Conservation (phyloP, 1,140 invertebrate genomes). For the Drosophila ogumai region DNA sequence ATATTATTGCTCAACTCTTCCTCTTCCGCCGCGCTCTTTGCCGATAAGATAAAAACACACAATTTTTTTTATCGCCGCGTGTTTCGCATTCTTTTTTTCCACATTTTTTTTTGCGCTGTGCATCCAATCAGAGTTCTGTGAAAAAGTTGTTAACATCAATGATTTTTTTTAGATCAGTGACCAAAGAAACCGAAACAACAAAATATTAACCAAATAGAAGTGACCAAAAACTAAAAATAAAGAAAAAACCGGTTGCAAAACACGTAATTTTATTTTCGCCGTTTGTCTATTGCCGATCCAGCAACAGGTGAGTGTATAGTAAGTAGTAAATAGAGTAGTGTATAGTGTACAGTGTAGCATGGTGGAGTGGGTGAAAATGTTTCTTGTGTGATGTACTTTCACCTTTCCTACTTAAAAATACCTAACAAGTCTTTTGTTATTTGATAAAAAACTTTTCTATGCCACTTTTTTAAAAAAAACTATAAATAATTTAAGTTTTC, state of each 20-base stretch:
- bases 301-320: slow-evolving; percentile 44
- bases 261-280: slow-evolving; percentile 25
- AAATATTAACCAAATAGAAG: slow-evolving; percentile 28
- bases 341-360: not conserved
- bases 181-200: slow-evolving; percentile 20
- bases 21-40: not conserved
- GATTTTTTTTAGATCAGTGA: slow-evolving; percentile 35
- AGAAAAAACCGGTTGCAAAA: slow-evolving; percentile 43
- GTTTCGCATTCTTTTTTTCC: slow-evolving; percentile 37
- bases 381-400: slow-evolving; percentile 30
- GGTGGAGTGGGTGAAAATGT: slow-evolving; percentile 19
- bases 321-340: slow-evolving; percentile 1
- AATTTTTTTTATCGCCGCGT: slow-evolving; percentile 17
- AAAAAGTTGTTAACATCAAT: slow-evolving; percentile 34
- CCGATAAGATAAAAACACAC: slow-evolving; percentile 39
- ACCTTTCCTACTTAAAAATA: slow-evolving; percentile 19
- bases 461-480: not conserved
- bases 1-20: slow-evolving; percentile 32
- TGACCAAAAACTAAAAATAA: not conserved
- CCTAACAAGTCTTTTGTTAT: slow-evolving; percentile 2
- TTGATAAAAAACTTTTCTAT: not conserved
- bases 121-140: slow-evolving; percentile 41
- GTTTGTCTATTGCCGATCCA: slow-evolving; percentile 3
- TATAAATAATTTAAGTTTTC: not conserved
- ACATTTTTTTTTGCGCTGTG: slow-evolving; percentile 35